These are phyloP conservation scores for Pantelozetes paolii DNA, from an alignment of 2,888 invertebrate genomes.

Conservation along the genomic window DNA sequence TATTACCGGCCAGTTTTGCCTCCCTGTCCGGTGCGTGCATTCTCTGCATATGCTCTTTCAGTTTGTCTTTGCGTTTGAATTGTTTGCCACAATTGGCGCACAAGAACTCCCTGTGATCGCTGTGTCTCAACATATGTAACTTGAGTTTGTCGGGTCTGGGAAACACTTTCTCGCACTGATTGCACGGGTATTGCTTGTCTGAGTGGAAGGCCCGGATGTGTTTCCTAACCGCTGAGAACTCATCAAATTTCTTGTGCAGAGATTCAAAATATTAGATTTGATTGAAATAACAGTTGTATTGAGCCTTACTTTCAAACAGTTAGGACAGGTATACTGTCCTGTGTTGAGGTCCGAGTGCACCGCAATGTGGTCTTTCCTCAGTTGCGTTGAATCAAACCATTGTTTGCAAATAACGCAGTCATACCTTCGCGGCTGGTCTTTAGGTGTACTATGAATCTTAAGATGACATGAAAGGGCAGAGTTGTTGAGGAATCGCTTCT, in stretches of 20 bases:
- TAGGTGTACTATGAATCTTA: constrained; percentile 61
- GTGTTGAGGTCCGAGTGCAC: constrained; percentile 60
- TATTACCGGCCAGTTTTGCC: constrained; percentile 43
- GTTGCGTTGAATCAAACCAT: constrained; percentile 63
- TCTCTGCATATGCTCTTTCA: constrained; percentile 67
- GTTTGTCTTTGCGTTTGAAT: constrained; percentile 70
- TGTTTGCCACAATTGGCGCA: constrained; percentile 72
- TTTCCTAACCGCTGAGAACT: constrained; percentile 67
- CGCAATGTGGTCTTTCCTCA: constrained; percentile 64
- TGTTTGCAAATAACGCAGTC: constrained; percentile 70
- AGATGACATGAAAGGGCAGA: constrained; percentile 68
- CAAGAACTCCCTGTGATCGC: constrained; percentile 60
- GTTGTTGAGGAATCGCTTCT: constrained; percentile 66
- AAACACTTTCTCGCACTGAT: constrained; percentile 65
- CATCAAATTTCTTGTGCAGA: constrained; percentile 62
- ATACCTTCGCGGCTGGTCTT: constrained; percentile 52
- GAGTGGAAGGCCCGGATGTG: constrained; percentile 71
- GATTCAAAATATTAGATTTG: too few species aligned
- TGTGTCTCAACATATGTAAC: constrained; percentile 63
- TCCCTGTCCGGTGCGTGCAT: constrained; percentile 60
- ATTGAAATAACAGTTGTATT: not conserved
- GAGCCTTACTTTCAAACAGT: constrained; percentile 60
- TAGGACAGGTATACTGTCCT: constrained; percentile 65
- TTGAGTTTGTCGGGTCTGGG: constrained; percentile 67
- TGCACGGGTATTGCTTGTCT: constrained; percentile 64